Conservation (phyloP, 2,113 vertebrate genomes). For the Actenoides hombroni region DNA sequence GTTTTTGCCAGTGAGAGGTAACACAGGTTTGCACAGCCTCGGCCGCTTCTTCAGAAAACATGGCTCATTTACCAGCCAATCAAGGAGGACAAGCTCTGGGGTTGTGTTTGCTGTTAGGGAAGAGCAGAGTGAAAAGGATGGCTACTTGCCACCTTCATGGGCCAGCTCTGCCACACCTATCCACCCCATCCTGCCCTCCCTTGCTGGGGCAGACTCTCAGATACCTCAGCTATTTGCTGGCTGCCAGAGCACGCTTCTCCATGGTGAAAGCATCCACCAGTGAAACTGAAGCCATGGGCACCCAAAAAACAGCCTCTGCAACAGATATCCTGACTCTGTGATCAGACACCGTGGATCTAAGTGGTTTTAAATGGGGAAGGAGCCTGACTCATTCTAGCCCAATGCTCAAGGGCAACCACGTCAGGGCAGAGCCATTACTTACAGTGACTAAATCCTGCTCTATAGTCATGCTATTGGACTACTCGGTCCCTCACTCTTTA, state of each 20-base stretch:
- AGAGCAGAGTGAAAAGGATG: neutral
- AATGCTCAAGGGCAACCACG: neutral
- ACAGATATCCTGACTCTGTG: fast-evolving
- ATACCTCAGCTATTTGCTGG: neutral
- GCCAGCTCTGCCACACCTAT: neutral
- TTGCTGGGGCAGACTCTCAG: neutral
- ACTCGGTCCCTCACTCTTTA: neutral
- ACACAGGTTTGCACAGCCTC: neutral
- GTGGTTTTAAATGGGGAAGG: neutral
- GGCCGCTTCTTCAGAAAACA: neutral
- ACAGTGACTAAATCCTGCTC: neutral
- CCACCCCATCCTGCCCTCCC: neutral
- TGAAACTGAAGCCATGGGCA: neutral
- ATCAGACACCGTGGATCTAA: neutral
- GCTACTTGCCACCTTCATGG: neutral
- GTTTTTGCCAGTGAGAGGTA: neutral
- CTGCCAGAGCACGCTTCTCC: neutral
- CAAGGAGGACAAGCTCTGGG: neutral
- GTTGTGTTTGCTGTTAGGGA: neutral
- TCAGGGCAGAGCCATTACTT: neutral
- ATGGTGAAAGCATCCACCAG: neutral
- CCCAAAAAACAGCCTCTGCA: neutral
- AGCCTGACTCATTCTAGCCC: neutral
- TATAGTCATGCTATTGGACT: neutral
- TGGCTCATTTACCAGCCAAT: neutral